Evolutionary conservation across 2,113 vertebrate species (phyloP), one percentile per base, ranked within the genome.

Genomic region (Dissostichus mawsoni): DNA sequence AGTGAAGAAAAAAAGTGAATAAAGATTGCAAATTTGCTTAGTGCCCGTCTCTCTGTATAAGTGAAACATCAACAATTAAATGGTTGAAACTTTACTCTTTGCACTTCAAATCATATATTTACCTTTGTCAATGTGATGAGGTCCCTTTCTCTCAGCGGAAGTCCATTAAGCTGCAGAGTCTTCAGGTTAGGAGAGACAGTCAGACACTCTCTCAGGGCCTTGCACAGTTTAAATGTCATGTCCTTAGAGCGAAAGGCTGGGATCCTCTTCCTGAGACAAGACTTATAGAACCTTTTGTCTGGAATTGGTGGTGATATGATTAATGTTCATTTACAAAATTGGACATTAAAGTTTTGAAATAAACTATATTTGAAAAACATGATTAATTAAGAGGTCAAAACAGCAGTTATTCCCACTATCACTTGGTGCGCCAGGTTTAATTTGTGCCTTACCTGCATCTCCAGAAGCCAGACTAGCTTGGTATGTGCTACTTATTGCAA

Each of bases 121-220:
- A 98, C 98, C 95, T 98, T 97, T 84, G 96, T 96, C 83, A 99
- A 88, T 56, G 87, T 64, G 23, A 92, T 92, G 84, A 99, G 95
- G 85, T 99, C 98, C 93, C 94, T 93, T 80, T 97, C 96, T 86
- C 97, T 95, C 76, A 99, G 92, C 52, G 95, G 94, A 76, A 99
- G 93, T 20, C 97, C 96, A n/a, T 96, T 96, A 5, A 99, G 94
- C 45, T 97, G 96, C 71, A 99, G 90, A 56, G 91, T 96, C 93
- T 94, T 96, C 18, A 99, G 93, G 72, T 90, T 91, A 62, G 84
- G 84, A 45, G 98, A 99, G 45, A 93, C 56, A 75, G 80, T 92
- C 78, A 99, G 91, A 90, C 97, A 98, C 66, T 96, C 93, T 91
- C 94, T 96, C 72, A 99, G 79, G 69, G 97, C 94, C 90, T 94